phyloP scores from a whole-genome alignment of 2,888 invertebrate genomes.

The Cheilosia pagana region DNA sequence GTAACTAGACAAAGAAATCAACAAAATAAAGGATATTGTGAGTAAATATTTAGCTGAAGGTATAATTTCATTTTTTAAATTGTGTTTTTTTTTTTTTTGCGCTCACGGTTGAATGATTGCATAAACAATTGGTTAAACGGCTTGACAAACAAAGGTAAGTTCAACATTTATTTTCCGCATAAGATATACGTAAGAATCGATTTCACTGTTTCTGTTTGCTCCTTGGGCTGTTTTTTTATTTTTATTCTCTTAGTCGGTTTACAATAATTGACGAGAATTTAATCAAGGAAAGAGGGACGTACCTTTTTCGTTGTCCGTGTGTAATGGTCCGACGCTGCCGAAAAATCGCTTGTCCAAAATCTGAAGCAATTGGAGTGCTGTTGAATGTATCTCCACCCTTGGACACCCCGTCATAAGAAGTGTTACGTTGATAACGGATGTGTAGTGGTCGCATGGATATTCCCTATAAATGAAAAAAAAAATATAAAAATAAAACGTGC shows the following conservation, averaged over 20 bases:
- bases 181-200: constrained; percentile 36
- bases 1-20: constrained; percentile 19
- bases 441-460: constrained; percentile 98
- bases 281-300: constrained; percentile 80
- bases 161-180: neutral
- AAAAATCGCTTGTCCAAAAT: constrained; percentile 97
- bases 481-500: constrained; percentile 46
- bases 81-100: constrained; percentile 35
- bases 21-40: constrained; percentile 21
- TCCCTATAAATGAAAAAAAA: constrained; percentile 86
- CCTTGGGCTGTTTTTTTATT: constrained; percentile 20
- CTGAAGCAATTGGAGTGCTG: constrained; percentile 96
- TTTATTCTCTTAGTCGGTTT: constrained; percentile 29
- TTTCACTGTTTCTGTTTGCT: constrained; percentile 36
- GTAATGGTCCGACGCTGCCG: constrained; percentile 89
- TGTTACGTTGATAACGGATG: constrained; percentile 98
- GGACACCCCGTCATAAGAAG: constrained; percentile 98
- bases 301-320: constrained; percentile 90
- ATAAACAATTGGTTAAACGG: constrained; percentile 46
- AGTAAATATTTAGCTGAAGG: constrained; percentile 37
- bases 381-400: constrained; percentile 95
- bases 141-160: constrained; percentile 52
- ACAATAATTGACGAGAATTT: constrained; percentile 51
- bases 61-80: constrained; percentile 49
- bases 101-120: constrained; percentile 20